Percentiles rank a stretch among this genome's conserved stretches.
Evolutionary conservation across 2,888 invertebrate species (phyloP).

Genomic region (Eupithecia subfuscata): DNA sequence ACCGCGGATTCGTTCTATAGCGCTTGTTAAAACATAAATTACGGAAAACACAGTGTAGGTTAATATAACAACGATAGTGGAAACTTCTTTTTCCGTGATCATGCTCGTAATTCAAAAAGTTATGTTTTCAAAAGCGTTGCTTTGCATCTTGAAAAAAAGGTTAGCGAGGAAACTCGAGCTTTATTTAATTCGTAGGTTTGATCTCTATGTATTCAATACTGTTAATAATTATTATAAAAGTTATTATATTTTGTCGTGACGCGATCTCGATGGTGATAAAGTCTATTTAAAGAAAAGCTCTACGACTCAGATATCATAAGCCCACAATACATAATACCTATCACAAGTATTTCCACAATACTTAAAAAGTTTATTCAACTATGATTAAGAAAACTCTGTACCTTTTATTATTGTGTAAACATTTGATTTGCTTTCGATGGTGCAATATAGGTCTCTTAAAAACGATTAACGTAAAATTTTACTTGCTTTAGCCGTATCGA

Average conservation of each 20-base stretch:
- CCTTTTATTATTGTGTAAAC: too few relatives aligned
- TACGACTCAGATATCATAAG: too few relatives aligned
- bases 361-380: too few relatives aligned
- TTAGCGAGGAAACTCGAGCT: neutral
- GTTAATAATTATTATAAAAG: too few relatives aligned
- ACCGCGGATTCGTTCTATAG: neutral
- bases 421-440: too few relatives aligned
- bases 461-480: neutral
- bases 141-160: neutral
- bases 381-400: too few relatives aligned
- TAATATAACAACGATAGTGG: neutral
- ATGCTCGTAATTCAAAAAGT: neutral
- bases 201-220: too few relatives aligned
- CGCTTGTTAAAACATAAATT: constrained; percentile 2
- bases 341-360: neutral
- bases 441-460: too few relatives aligned
- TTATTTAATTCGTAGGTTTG: neutral
- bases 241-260: too few relatives aligned
- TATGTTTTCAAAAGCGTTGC: neutral
- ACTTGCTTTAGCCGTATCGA: neutral
- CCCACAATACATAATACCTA: too few relatives aligned
- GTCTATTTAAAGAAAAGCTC: too few relatives aligned
- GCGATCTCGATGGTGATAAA: too few relatives aligned
- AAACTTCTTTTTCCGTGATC: neutral
- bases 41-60: constrained; percentile 2